phyloP scores from a whole-genome alignment of 2,113 vertebrate species.

The Prietella phreatophila region DNA sequence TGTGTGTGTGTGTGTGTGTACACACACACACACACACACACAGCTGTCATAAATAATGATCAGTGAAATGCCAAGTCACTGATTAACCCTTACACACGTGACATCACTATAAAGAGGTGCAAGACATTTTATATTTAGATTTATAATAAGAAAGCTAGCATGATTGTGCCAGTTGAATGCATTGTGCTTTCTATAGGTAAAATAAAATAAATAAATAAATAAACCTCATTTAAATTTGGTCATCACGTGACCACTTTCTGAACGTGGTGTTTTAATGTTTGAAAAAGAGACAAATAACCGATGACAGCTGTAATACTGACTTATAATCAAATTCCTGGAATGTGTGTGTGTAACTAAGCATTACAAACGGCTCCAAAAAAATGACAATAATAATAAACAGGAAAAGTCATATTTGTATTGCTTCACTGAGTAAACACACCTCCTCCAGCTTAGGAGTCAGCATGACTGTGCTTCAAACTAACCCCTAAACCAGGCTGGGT shows the following conservation, averaged over 20 bases:
- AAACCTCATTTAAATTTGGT: too few relatives aligned
- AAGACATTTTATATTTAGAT: not conserved
- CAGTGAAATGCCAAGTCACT: constrained; percentile 16
- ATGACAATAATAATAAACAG: not conserved
- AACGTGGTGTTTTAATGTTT: not conserved
- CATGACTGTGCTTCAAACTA: constrained; percentile 17
- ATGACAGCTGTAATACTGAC: not conserved
- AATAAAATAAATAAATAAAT: too few relatives aligned
- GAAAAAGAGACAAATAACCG: not conserved
- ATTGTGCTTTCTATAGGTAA: not conserved
- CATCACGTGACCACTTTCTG: not conserved
- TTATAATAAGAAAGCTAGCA: not conserved
- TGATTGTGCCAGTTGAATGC: not conserved
- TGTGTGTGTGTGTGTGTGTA: not conserved
- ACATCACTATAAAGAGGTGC: not conserved
- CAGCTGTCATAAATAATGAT: not conserved
- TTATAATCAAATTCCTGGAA: not conserved
- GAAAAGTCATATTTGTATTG: not conserved
- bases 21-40: not conserved
- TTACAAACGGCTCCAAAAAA: not conserved
- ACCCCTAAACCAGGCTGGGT: not conserved
- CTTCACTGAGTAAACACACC: not conserved
- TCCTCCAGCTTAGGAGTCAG: not conserved
- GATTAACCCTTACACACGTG: not conserved
- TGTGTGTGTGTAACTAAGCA: not conserved